Conservation (phyloP, 2,113 vertebrate species). For the Pardalotus punctatus region DNA sequence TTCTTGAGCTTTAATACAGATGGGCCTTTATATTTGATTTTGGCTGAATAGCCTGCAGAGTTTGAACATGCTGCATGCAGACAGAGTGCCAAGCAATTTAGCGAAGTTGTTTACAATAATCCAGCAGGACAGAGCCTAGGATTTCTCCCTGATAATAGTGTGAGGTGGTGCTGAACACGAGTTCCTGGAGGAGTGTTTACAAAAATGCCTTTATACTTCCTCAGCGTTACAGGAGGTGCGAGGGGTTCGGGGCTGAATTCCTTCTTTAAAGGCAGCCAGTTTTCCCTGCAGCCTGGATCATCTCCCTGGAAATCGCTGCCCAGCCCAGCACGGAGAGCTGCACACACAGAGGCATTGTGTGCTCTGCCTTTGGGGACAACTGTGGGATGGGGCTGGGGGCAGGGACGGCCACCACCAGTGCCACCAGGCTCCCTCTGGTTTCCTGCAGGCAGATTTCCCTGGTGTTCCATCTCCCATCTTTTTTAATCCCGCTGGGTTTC, state of each 20-base stretch:
- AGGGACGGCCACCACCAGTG: accelerated
- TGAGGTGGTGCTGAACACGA: constrained; percentile 13
- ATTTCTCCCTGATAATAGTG: constrained; percentile 47
- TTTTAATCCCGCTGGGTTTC: too few relatives aligned
- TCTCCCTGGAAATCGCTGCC: not conserved
- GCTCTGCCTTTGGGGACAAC: not conserved
- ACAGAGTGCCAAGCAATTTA: constrained; percentile 51
- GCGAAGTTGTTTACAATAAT: constrained; percentile 61
- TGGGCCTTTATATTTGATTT: constrained; percentile 46
- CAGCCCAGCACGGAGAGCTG: not conserved
- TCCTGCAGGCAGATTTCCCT: not conserved
- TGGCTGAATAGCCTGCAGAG: constrained; percentile 34
- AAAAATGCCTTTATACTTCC: not conserved
- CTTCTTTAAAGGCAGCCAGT: not conserved
- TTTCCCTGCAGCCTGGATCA: not conserved
- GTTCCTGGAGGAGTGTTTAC: constrained; percentile 43
- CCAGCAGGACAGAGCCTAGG: constrained; percentile 38
- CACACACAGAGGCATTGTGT: not conserved
- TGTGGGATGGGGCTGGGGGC: not conserved
- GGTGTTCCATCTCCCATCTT: not conserved
- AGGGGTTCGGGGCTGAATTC: not conserved
- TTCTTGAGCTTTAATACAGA: constrained; percentile 60
- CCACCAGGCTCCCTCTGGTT: not conserved
- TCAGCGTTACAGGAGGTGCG: not conserved
- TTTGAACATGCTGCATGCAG: constrained; percentile 37